A percentile compares a stretch with the other conserved stretches of the same genome.
phyloP scores from a whole-genome alignment of 2,888 invertebrate species.

The Orthosia gothica region DNA sequence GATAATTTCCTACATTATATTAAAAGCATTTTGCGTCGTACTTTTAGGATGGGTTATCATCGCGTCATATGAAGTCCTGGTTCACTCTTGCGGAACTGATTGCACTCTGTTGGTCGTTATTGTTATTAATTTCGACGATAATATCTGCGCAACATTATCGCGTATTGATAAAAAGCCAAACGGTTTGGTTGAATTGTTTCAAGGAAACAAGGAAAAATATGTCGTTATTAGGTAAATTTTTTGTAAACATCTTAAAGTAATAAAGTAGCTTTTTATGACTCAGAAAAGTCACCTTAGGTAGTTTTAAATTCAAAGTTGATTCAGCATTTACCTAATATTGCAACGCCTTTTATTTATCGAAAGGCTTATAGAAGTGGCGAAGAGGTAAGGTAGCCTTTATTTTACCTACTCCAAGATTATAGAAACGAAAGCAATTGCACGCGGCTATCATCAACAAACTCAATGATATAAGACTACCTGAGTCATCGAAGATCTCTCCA shows the following conservation, averaged over 20 bases:
- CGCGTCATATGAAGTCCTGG: slow-evolving; percentile 63
- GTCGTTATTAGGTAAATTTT: background rate
- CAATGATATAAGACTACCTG: slow-evolving; percentile 13
- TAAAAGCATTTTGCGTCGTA: slow-evolving; percentile 71
- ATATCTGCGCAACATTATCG: slow-evolving; percentile 48
- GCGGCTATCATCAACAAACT: slow-evolving; percentile 29
- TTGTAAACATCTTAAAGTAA: background rate
- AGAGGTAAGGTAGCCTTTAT: background rate
- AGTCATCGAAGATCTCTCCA: slow-evolving; percentile 28
- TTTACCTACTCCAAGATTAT: background rate
- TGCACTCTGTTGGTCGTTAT: slow-evolving; percentile 60
- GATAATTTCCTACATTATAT: slow-evolving; percentile 46
- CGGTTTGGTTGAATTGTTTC: slow-evolving; percentile 39
- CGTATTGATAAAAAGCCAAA: slow-evolving; percentile 49
- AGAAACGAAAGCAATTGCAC: background rate
- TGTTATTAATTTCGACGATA: slow-evolving; percentile 54
- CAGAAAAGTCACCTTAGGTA: slow-evolving; percentile 1
- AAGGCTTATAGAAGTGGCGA: background rate
- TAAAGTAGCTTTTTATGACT: slow-evolving; percentile 12
- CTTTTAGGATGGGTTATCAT: slow-evolving; percentile 37
- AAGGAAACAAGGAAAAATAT: slow-evolving; percentile 38
- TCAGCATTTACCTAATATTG: background rate
- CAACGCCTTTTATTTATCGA: background rate
- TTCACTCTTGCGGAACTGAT: slow-evolving; percentile 69
- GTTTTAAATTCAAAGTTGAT: background rate